A percentile compares a stretch with the other conserved stretches of the same genome.
phyloP scores from a whole-genome alignment of 2,113 vertebrate genomes.

The Sander lucioperca region DNA sequence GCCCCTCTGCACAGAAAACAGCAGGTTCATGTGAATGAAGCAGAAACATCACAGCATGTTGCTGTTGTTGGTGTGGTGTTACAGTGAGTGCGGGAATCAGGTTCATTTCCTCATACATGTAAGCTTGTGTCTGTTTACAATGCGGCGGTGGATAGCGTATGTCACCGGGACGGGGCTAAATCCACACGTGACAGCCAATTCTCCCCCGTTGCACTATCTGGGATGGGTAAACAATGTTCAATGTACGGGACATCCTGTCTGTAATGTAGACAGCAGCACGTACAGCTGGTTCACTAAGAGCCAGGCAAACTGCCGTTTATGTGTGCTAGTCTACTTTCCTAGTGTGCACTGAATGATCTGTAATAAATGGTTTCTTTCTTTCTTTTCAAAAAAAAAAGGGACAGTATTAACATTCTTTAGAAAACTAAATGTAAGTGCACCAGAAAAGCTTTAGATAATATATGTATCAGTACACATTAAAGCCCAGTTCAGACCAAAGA shows the following conservation, averaged over 20 bases:
- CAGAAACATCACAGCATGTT: slow-evolving; percentile 14
- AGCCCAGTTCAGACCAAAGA: too few relatives aligned
- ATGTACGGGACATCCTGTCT: slow-evolving; percentile 10
- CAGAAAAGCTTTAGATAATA: too few relatives aligned
- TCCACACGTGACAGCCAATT: slow-evolving; percentile 10
- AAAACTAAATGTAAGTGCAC: too few relatives aligned
- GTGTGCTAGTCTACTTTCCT: not conserved
- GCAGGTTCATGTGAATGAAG: slow-evolving; percentile 12
- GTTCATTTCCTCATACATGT: not conserved
- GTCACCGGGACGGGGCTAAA: slow-evolving; percentile 1
- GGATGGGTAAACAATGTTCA: not conserved
- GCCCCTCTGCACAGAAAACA: slow-evolving; percentile 25
- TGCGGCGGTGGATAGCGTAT: not conserved
- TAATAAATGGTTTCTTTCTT: too few relatives aligned
- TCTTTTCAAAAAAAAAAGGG: too few relatives aligned
- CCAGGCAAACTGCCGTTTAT: not conserved
- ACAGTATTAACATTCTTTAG: too few relatives aligned
- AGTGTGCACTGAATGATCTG: not conserved
- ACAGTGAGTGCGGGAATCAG: not conserved
- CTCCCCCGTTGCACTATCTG: not conserved
- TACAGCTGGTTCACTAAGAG: not conserved
- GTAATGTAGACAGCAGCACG: not conserved
- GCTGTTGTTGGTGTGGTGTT: not conserved
- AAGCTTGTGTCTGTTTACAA: slow-evolving; percentile 11
- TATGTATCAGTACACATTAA: too few relatives aligned